phyloP scores from a whole-genome alignment of 2,113 vertebrate species.

The Gavia stellata region DNA sequence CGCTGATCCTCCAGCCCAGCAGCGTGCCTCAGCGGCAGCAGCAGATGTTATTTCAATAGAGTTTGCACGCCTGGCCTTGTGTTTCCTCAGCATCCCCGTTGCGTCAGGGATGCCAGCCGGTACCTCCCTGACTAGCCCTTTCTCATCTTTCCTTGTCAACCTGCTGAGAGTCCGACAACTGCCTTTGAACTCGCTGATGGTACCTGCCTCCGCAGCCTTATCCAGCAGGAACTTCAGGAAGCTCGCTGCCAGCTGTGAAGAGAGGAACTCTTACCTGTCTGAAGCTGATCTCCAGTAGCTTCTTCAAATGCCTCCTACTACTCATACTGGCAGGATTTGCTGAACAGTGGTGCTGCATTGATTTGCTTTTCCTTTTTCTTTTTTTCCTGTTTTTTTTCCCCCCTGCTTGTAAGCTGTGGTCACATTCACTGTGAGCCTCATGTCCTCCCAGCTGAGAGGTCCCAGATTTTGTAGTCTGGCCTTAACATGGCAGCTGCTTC shows the following conservation, averaged over 20 bases:
- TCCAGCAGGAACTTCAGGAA: neutral
- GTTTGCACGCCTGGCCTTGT: neutral
- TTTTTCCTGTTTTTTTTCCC: too few relatives aligned
- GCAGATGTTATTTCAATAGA: neutral
- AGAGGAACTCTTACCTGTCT: neutral
- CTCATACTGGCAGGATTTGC: neutral
- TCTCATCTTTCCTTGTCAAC: neutral
- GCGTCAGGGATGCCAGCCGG: too few relatives aligned
- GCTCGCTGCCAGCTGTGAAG: neutral
- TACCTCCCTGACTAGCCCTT: neutral
- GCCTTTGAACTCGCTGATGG: neutral
- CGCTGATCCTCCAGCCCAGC: neutral
- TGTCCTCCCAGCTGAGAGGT: neutral
- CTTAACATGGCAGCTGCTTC: neutral
- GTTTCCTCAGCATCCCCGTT: rapidly evolving
- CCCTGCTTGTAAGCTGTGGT: neutral
- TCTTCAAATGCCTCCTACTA: neutral
- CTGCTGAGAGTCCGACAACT: neutral
- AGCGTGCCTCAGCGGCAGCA: rapidly evolving
- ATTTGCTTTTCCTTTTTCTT: neutral
- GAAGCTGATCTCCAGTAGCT: neutral
- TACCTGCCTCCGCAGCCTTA: rapidly evolving
- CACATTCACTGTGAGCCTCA: neutral
- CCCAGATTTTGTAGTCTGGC: neutral
- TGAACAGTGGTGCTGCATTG: neutral